Evolutionary conservation across 2,797 vertebrate species (phyloP).

Genomic region (Argentina silus): DNA sequence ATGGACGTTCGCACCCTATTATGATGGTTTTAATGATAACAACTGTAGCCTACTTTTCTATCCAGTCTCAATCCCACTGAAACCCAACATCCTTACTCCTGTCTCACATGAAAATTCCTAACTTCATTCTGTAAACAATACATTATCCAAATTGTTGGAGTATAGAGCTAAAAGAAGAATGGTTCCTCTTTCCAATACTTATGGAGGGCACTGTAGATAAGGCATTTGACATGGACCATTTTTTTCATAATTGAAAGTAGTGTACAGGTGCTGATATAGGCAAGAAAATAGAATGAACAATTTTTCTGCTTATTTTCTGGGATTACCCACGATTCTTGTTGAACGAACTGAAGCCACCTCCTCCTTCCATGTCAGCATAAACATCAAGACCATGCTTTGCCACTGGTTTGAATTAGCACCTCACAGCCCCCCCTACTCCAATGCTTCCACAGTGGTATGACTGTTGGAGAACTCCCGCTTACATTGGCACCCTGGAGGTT

Average conservation of each 20-base stretch:
- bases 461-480: conserved; percentile 39
- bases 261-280: conserved; percentile 8
- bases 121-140: too few species aligned
- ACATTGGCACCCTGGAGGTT: conserved; percentile 34
- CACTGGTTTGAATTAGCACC: conserved; percentile 28
- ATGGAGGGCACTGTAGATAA: background rate
- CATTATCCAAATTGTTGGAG: too few species aligned
- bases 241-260: background rate
- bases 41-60: too few species aligned
- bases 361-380: conserved; percentile 6
- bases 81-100: too few species aligned
- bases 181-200: background rate
- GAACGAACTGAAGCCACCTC: conserved; percentile 1
- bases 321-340: conserved; percentile 18
- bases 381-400: conserved; percentile 6
- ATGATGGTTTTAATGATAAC: too few species aligned
- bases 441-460: conserved; percentile 22
- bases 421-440: conserved; percentile 2
- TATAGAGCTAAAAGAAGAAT: too few species aligned
- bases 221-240: background rate
- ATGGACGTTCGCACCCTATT: too few species aligned
- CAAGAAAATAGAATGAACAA: conserved; percentile 7
- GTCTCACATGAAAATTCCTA: too few species aligned
- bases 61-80: too few species aligned
- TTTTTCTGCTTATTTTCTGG: conserved; percentile 17